Conservation (phyloP, 2,797 vertebrate species). For the Sebastes baramenuke region DNA sequence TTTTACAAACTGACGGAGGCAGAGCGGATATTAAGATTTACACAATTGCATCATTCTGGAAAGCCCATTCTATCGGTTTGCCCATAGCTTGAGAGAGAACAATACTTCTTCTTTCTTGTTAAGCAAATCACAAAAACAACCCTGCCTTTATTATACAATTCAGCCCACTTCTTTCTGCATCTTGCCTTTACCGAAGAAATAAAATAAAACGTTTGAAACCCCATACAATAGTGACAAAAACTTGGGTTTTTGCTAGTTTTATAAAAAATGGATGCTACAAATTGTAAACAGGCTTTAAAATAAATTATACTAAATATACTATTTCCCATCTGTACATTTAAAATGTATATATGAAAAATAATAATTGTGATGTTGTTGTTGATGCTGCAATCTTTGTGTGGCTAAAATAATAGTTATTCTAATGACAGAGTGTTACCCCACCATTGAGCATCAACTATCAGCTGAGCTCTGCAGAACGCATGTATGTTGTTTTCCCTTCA, state of each 20-base stretch:
- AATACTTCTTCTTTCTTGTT: conserved; percentile 24
- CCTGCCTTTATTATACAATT: conserved; percentile 5
- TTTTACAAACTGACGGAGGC: conserved; percentile 16
- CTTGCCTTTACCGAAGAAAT: background rate
- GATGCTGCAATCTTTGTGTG: background rate
- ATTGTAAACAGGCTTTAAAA: background rate
- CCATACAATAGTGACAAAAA: background rate
- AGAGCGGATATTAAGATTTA: conserved; percentile 43
- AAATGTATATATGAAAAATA: background rate
- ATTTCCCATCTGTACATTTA: background rate
- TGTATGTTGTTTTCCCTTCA: background rate
- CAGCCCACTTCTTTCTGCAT: background rate
- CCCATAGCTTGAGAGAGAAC: conserved; percentile 10
- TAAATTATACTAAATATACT: background rate
- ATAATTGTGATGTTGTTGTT: background rate
- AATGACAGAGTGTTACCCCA: conserved; percentile 27
- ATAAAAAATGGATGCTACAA: background rate
- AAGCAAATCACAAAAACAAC: conserved; percentile 30
- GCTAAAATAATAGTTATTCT: conserved; percentile 20
- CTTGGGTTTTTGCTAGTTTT: background rate
- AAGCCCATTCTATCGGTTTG: conserved; percentile 24
- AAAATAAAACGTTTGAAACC: background rate
- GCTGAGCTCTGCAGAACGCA: background rate
- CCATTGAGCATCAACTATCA: background rate
- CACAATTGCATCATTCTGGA: conserved; percentile 51